These are phyloP conservation scores for Rotaria magnacalcarata DNA, from an alignment of 2,888 invertebrate species.

Conservation along the genomic window DNA sequence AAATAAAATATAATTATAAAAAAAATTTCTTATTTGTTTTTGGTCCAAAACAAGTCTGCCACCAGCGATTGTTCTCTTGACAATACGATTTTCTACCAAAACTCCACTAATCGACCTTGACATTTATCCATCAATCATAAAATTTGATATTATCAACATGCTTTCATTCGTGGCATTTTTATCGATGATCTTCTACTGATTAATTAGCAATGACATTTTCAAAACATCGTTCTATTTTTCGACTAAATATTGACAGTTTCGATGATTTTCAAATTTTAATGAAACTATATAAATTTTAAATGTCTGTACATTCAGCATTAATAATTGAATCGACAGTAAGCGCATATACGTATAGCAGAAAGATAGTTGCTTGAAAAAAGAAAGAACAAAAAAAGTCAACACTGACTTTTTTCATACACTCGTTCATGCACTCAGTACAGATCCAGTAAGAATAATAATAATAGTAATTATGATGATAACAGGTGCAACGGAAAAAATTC, in stretches of 20 bases:
- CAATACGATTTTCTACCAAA: too few relatives aligned
- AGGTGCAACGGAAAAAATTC: constrained; percentile 16
- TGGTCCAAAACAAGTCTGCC: not conserved
- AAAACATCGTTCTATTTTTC: not conserved
- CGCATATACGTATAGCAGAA: not conserved
- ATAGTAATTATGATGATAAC: not conserved
- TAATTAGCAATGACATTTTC: not conserved
- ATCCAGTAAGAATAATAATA: not conserved
- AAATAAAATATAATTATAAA: too few relatives aligned
- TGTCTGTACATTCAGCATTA: constrained; percentile 8
- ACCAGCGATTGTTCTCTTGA: too few relatives aligned
- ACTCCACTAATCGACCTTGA: not conserved
- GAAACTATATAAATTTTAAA: constrained; percentile 24
- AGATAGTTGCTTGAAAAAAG: not conserved
- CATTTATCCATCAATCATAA: not conserved
- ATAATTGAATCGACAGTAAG: not conserved
- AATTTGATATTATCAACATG: not conserved
- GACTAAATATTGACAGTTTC: not conserved
- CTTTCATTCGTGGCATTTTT: not conserved
- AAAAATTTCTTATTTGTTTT: too few relatives aligned
- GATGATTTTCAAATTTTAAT: not conserved
- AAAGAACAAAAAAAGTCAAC: not conserved
- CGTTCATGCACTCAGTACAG: constrained; percentile 22
- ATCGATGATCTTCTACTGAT: not conserved
- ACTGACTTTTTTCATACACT: not conserved